Conservation (phyloP, 2,113 vertebrate species). For the Scophthalmus maximus region DNA sequence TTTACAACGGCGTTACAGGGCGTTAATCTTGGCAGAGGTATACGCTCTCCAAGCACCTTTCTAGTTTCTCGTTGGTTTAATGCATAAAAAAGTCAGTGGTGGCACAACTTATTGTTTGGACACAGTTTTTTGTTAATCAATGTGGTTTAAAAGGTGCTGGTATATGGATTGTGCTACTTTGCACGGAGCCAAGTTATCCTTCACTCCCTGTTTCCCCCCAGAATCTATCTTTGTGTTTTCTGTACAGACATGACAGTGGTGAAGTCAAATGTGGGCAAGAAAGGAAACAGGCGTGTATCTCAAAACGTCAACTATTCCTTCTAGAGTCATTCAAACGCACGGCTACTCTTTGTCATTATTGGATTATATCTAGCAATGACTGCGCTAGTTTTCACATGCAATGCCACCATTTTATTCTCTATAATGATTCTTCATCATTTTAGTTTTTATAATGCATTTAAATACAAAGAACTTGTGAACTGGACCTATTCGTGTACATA, state of each 20-base stretch:
- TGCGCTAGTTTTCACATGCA: conserved; percentile 4
- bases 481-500: conserved; percentile 22
- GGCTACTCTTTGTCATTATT: not conserved
- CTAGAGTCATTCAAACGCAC: not conserved
- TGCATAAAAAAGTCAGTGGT: too few relatives aligned
- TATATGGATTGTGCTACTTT: not conserved
- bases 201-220: not conserved
- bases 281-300: not conserved
- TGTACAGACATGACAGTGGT: not conserved
- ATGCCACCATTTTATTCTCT: conserved; percentile 3
- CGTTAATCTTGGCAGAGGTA: not conserved
- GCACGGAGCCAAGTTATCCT: not conserved
- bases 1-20: not conserved
- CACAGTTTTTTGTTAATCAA: too few relatives aligned
- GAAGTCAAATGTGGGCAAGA: not conserved
- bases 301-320: conserved; percentile 8
- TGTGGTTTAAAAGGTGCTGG: not conserved
- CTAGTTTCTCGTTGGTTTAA: too few relatives aligned
- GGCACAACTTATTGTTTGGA: too few relatives aligned
- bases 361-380: not conserved
- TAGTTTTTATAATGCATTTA: conserved; percentile 22
- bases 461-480: conserved; percentile 2
- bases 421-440: not conserved
- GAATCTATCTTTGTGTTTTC: not conserved
- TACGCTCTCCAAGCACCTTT: not conserved